Evolutionary conservation across 2,888 invertebrate species (phyloP).

Genomic region (Scaptomyza reducta): DNA sequence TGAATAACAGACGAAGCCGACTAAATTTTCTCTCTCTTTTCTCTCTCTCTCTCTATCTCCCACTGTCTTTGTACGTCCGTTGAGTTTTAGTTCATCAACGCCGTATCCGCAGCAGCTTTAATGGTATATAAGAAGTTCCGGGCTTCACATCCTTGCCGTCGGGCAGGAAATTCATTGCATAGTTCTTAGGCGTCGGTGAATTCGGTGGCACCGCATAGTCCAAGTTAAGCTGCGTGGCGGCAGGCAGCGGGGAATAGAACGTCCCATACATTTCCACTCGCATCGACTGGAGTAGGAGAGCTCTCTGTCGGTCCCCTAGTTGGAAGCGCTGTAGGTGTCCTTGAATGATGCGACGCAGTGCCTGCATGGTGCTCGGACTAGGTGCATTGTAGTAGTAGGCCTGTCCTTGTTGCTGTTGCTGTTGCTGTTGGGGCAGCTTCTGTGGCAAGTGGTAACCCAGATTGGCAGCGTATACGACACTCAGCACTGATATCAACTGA

Average conservation of each 20-base stretch:
- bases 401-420: slow-evolving; percentile 13
- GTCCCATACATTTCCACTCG: slow-evolving; percentile 56
- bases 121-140: slow-evolving; percentile 81
- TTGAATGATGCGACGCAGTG: slow-evolving; percentile 50
- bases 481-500: slow-evolving; percentile 61
- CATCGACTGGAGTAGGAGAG: slow-evolving; percentile 15
- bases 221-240: slow-evolving; percentile 34
- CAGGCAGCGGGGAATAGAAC: not conserved
- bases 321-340: slow-evolving; percentile 56
- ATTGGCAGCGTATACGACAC: slow-evolving; percentile 40
- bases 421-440: slow-evolving; percentile 16
- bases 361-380: slow-evolving; percentile 38
- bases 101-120: slow-evolving; percentile 54
- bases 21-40: not conserved
- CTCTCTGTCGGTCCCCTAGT: slow-evolving; percentile 49
- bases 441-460: slow-evolving; percentile 30
- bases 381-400: slow-evolving; percentile 69
- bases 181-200: slow-evolving; percentile 75
- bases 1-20: slow-evolving; percentile 69
- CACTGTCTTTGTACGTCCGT: not conserved
- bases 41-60: not conserved
- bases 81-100: slow-evolving; percentile 34
- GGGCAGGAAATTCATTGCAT: slow-evolving; percentile 78
- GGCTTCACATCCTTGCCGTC: slow-evolving; percentile 80
- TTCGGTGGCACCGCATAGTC: slow-evolving; percentile 61